Evolutionary conservation across 1,140 invertebrate species (phyloP), one percentile per base, ranked within the genome.

Genomic region (Drosophila funebris): DNA sequence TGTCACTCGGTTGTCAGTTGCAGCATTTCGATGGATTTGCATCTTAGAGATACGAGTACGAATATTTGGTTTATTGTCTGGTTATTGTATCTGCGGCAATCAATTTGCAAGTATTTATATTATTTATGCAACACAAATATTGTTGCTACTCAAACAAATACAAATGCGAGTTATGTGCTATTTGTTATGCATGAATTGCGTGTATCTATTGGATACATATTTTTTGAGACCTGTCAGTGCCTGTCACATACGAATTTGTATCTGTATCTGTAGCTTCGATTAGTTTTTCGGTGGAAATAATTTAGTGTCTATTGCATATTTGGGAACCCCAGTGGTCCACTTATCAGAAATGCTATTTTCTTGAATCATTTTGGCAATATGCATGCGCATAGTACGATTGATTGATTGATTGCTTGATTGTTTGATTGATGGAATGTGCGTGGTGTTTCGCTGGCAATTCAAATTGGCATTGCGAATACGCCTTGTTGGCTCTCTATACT

Each of bases 281-380:
- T 67, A 57, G 31, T 62, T 67, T 78, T 54, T 63, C 58, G 13
- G 16, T 20, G 22, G 58, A 39, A 66, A 73, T 77, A 71, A 68
- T 71, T 75, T 22, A 62, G 39, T 44, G 68, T n/a, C 78, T 54
- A 68, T 84, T 67, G 48, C 54, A 37, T 53, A 20, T 48, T 74
- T 70, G 41, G 13, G 11, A 13, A 33, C 29, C 31, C 36, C 20
- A n/a, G 22, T 43, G 43, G 29, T 52, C 70, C 74, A 85, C 74
- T 87, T 85, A 87, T 82, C 78, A 54, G 64, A 80, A 85, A 78
- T 77, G 66, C 61, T 77, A 70, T 77, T 76, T 39, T 69, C 82
- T 87, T 56, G 61, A 70, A 85, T 81, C 73, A 81, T 77, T 48
- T 73, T 66, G 74, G 70, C 62, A 76, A 73, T 76, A 69, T 62